These are phyloP conservation scores for Rhinella marina DNA, from an alignment of 2,797 vertebrate species.

Conservation along the genomic window DNA sequence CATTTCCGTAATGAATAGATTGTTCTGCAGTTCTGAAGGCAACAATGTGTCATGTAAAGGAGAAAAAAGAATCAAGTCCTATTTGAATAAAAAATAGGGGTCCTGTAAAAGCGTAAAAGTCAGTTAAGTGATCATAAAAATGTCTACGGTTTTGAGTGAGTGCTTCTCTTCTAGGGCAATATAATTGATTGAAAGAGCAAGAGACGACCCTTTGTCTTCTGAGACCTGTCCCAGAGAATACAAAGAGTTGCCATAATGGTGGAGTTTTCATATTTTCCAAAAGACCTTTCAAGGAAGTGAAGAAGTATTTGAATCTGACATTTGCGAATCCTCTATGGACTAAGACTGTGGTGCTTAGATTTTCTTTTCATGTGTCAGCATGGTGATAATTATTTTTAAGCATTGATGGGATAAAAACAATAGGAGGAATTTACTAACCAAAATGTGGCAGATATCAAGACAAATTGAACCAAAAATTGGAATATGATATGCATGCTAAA, in stretches of 20 bases:
- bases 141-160: constrained; percentile 54
- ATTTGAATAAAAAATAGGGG: constrained; percentile 61
- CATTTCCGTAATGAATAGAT: constrained; percentile 33
- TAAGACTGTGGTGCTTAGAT: constrained; percentile 24
- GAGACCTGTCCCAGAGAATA: constrained; percentile 53
- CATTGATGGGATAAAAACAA: constrained; percentile 16
- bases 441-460: background rate
- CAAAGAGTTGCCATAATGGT: constrained; percentile 42
- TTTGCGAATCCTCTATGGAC: constrained; percentile 37
- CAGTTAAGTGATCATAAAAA: constrained; percentile 60
- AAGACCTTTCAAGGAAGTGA: constrained; percentile 5
- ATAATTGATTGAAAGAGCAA: constrained; percentile 58
- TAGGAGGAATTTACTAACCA: background rate
- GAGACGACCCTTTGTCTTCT: constrained; percentile 46
- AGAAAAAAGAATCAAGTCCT: constrained; percentile 41
- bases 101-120: constrained; percentile 58
- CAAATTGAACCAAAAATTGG: background rate
- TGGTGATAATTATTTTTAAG: background rate
- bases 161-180: constrained; percentile 34
- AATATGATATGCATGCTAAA: background rate
- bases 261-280: constrained; percentile 18
- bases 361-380: constrained; percentile 32
- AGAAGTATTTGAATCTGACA: constrained; percentile 9
- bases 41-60: constrained; percentile 34
- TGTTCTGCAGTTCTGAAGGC: constrained; percentile 13